These are phyloP conservation scores for Planiliza haematocheilus DNA, from an alignment of 2,113 vertebrate genomes.

Conservation along the genomic window DNA sequence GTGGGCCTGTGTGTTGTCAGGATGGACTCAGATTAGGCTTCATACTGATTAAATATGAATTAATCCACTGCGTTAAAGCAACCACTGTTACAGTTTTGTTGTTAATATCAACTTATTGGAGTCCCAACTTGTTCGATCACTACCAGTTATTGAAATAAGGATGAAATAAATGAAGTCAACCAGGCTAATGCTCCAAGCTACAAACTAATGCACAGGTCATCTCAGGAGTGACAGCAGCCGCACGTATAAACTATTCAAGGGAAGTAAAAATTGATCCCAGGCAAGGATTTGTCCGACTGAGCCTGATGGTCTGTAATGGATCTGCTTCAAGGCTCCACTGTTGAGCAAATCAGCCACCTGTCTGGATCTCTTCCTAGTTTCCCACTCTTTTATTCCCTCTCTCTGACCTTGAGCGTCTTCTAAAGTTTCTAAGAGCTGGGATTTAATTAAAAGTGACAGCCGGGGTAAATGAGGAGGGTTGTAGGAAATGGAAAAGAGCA, in stretches of 20 bases:
- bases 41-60: too few relatives aligned
- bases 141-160: not conserved
- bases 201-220: not conserved
- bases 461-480: not conserved
- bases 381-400: not conserved
- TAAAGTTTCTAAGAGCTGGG: slow-evolving; percentile 29
- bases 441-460: slow-evolving; percentile 18
- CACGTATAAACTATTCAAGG: not conserved
- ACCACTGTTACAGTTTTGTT: too few relatives aligned
- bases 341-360: slow-evolving; percentile 1
- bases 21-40: too few relatives aligned
- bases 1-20: too few relatives aligned
- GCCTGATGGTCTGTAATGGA: slow-evolving; percentile 34
- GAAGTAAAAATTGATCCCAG: slow-evolving; percentile 19
- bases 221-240: not conserved
- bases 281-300: not conserved
- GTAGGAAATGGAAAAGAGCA: too few relatives aligned
- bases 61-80: too few relatives aligned
- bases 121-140: too few relatives aligned
- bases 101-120: too few relatives aligned
- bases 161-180: not conserved
- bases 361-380: slow-evolving; percentile 25
- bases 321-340: slow-evolving; percentile 11
- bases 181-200: not conserved
- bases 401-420: slow-evolving; percentile 53